Percentiles rank a stretch among this genome's conserved stretches.
phyloP scores from a whole-genome alignment of 2,113 vertebrate species.

The Rutilus rutilus region DNA sequence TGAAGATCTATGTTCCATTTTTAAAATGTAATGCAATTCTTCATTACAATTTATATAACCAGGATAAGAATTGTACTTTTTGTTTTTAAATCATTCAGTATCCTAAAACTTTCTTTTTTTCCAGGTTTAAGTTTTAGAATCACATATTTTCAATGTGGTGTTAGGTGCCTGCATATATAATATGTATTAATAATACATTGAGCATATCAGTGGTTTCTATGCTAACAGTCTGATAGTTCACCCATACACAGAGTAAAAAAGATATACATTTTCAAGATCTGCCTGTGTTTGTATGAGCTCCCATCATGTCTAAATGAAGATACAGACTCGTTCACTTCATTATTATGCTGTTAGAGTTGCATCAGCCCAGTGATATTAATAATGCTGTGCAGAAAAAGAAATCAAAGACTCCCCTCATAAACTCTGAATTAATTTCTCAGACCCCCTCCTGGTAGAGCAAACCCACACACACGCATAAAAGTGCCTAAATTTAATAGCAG shows the following conservation, averaged over 20 bases:
- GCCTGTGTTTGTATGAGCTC: background rate
- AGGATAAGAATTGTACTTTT: background rate
- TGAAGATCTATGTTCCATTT: background rate
- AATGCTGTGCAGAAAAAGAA: conserved; percentile 62
- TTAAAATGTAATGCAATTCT: background rate
- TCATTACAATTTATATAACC: background rate
- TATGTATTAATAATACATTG: background rate
- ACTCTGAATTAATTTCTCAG: conserved; percentile 73
- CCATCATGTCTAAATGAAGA: conserved; percentile 42
- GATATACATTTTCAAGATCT: background rate
- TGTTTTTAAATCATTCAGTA: background rate
- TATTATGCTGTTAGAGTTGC: conserved; percentile 63
- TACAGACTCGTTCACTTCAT: conserved; percentile 54
- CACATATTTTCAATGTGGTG: background rate
- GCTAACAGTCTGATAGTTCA: background rate
- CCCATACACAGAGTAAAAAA: background rate
- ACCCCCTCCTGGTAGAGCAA: conserved; percentile 53
- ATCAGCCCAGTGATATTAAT: conserved; percentile 71
- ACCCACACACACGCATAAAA: conserved; percentile 5
- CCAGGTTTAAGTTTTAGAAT: background rate
- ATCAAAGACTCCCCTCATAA: conserved; percentile 70
- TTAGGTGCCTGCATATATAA: background rate
- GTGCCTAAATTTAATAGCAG: conserved; percentile 1
- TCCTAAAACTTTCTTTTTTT: background rate
- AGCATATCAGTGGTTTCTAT: background rate